Percentiles rank a stretch among this genome's conserved stretches.
Evolutionary conservation across 2,113 vertebrate genomes (phyloP).

Genomic region (Bettongia penicillata): DNA sequence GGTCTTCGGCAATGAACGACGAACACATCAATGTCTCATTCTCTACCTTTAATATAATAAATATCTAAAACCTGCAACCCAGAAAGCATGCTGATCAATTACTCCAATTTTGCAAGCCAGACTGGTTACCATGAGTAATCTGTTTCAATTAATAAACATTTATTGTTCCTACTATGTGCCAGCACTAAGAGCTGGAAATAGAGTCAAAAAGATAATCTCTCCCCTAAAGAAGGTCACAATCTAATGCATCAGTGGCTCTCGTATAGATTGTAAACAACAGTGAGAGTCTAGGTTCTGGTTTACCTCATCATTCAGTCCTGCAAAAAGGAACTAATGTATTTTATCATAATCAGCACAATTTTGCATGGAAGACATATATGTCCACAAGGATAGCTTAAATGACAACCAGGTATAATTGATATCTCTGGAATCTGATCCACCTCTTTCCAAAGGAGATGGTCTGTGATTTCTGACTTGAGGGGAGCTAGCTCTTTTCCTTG

Average conservation of each 20-base stretch:
- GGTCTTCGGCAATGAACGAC: no score
- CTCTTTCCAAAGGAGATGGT: neutral
- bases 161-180: neutral
- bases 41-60: constrained; percentile 32
- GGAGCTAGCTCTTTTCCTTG: neutral
- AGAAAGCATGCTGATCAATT: constrained; percentile 58
- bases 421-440: neutral
- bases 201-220: neutral
- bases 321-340: neutral
- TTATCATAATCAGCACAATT: neutral
- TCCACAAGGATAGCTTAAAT: neutral
- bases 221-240: neutral
- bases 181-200: neutral
- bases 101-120: constrained; percentile 62
- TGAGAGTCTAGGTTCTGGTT: neutral
- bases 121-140: constrained; percentile 58
- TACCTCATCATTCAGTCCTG: neutral
- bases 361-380: neutral
- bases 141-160: constrained; percentile 12
- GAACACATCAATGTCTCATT: constrained; percentile 10
- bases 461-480: neutral
- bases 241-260: constrained; percentile 35
- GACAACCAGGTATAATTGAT: neutral
- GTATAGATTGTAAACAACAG: constrained; percentile 24
- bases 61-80: constrained; percentile 52